These are phyloP conservation scores for Trochalopteron elliotii DNA, from an alignment of 2,113 vertebrate species.

Conservation along the genomic window DNA sequence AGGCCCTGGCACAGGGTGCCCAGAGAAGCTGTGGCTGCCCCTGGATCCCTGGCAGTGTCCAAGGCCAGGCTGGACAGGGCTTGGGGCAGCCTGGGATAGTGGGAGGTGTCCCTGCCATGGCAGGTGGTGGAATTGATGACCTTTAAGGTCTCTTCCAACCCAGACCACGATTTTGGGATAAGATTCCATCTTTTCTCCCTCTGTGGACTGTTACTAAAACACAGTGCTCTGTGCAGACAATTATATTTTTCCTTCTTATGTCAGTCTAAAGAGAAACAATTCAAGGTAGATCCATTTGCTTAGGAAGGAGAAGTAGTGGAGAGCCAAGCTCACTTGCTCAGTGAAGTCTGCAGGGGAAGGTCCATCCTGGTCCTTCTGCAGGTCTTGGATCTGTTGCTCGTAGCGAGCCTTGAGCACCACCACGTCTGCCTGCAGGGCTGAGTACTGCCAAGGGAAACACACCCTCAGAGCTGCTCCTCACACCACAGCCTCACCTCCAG, in stretches of 20 bases:
- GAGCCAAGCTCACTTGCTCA: slow-evolving; percentile 78
- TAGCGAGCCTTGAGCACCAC: slow-evolving; percentile 67
- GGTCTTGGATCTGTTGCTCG: slow-evolving; percentile 59
- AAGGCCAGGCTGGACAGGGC: background rate
- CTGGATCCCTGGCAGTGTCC: background rate
- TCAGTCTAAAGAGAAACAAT: background rate
- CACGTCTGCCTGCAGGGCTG: slow-evolving; percentile 69
- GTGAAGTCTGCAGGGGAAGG: slow-evolving; percentile 63
- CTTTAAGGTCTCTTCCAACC: background rate
- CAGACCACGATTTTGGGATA: background rate
- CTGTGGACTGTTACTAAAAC: background rate
- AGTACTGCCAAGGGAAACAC: slow-evolving; percentile 51
- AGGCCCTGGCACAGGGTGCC: background rate
- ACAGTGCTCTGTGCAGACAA: background rate
- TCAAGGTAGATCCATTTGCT: background rate
- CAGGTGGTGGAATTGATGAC: fast-evolving
- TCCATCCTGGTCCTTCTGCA: slow-evolving; percentile 46
- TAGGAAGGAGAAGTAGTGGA: background rate
- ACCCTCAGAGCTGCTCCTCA: background rate
- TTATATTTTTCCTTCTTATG: fast-evolving
- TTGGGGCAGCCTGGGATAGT: background rate
- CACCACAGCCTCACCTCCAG: fast-evolving
- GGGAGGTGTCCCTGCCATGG: background rate
- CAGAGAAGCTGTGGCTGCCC: background rate
- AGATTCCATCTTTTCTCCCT: background rate